Base-by-base conservation (phyloP, 2,113 vertebrate genomes). In the Pimephales promelas region DNA sequence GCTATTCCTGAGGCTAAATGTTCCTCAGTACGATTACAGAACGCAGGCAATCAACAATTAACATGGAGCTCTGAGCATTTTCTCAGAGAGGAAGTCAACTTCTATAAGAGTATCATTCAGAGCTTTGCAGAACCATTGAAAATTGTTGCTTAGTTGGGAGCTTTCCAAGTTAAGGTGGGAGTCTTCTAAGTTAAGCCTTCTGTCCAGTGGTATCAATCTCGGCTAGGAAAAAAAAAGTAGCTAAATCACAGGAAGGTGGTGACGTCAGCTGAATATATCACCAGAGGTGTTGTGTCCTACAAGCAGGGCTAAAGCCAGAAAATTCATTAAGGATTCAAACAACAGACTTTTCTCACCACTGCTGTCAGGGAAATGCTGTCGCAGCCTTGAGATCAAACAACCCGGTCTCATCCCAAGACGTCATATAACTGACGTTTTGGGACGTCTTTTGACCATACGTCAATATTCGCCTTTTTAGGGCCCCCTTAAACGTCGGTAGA, bases 21-120 rank as follows among this genome's bases (percentile, higher is more conserved):
- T 89, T 90, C 84, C 85, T 87, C 76, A 81, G 64, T 89, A 85
- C 83, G 84, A 88, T 89, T 87, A 85, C 79, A 83, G 77, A 88
- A 85, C 85, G 85, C 73, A 83, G 85, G 83, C 81, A 80, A 87
- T 75, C 52, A 87, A 70, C 85, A 85, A 90, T 89, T 87, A 90
- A 85, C 78, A 83, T 52, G 77, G 34, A 40, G 45, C 86, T 83
- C 78, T 34, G 82, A 76, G 84, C 64, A 79, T 72, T 71, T 43
- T 31, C 47, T 80, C 26, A 57, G 22, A 40, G 10, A 77, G 57
- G 22, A 77, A 77, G n/a, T 36, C 74, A 36, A 77, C 74, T 56
- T 76, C 74, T 36, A 11, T 59, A 34, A 28, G 74, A 56, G 24
- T 77, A n/a, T 77, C 31, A 57, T 47, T 47, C 31, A 24, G 52